phyloP scores from a whole-genome alignment of 2,113 vertebrate species.

The Ovibos moschatus region DNA sequence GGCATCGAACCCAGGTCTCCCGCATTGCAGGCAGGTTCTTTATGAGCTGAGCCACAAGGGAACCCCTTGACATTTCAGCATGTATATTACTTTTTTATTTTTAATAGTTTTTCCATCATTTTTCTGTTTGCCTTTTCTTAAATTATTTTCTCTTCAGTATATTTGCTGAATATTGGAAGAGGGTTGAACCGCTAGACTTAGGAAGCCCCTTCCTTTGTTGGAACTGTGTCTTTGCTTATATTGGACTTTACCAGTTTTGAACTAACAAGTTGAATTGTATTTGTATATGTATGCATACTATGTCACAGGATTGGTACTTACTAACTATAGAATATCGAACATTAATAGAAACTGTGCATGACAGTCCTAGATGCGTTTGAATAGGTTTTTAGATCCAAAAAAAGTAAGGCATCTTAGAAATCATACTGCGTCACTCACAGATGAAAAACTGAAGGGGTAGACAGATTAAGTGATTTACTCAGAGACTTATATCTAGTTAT shows the following conservation, averaged over 20 bases:
- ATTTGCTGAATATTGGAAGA: not conserved
- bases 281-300: not conserved
- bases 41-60: not conserved
- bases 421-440: not conserved
- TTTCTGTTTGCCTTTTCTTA: not conserved
- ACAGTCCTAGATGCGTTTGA: not conserved
- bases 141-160: not conserved
- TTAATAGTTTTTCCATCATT: not conserved
- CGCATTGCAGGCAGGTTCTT: not conserved
- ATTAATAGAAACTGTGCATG: not conserved
- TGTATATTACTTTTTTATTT: not conserved
- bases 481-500: not conserved
- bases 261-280: not conserved
- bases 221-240: not conserved
- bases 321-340: not conserved
- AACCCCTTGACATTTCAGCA: not conserved
- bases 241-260: not conserved
- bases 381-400: not conserved
- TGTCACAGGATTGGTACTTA: not conserved
- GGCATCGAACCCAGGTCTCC: not conserved
- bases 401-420: not conserved
- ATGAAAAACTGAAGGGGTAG: not conserved
- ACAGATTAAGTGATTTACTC: not conserved
- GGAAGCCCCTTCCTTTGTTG: not conserved
- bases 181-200: not conserved